Evolutionary conservation across 1,140 invertebrate genomes (phyloP).

Genomic region (Lepidostoma basale): DNA sequence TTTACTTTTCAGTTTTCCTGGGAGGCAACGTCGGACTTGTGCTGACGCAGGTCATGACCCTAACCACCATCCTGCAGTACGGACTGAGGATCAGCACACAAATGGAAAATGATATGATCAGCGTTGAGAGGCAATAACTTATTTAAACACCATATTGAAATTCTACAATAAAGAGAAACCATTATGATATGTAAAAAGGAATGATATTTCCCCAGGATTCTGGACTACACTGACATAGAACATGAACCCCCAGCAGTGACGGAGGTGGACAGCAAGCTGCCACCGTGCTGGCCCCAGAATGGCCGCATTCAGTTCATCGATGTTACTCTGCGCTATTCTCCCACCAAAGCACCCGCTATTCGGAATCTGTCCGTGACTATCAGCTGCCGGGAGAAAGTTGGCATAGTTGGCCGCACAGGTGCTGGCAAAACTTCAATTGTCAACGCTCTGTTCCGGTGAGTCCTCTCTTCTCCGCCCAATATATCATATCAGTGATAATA

Average conservation of each 20-base stretch:
- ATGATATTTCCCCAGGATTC: conserved; percentile 23
- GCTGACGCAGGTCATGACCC: conserved; percentile 65
- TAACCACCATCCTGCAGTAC: conserved; percentile 70
- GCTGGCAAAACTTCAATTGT: conserved; percentile 74
- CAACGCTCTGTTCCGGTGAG: conserved; percentile 53
- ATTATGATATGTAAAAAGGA: not conserved
- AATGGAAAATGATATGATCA: conserved; percentile 66
- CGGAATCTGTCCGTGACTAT: conserved; percentile 63
- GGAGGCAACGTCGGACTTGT: conserved; percentile 67
- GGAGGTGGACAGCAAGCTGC: conserved; percentile 59
- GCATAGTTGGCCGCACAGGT: conserved; percentile 65
- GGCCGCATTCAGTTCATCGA: conserved; percentile 65
- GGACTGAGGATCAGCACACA: conserved; percentile 69
- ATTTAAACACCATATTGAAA: not conserved
- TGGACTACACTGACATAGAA: conserved; percentile 55
- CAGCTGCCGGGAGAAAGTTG: conserved; percentile 60
- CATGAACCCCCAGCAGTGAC: conserved; percentile 46
- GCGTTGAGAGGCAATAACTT: conserved; percentile 56
- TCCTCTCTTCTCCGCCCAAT: conserved; percentile 60
- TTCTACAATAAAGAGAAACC: not conserved
- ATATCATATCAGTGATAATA: conserved; percentile 68
- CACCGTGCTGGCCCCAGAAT: conserved; percentile 65
- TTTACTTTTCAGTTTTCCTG: no score
- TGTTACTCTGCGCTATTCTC: conserved; percentile 61
- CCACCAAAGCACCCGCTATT: conserved; percentile 59